phyloP scores from a whole-genome alignment of 2,113 vertebrate species.

The Vulpes vulpes region DNA sequence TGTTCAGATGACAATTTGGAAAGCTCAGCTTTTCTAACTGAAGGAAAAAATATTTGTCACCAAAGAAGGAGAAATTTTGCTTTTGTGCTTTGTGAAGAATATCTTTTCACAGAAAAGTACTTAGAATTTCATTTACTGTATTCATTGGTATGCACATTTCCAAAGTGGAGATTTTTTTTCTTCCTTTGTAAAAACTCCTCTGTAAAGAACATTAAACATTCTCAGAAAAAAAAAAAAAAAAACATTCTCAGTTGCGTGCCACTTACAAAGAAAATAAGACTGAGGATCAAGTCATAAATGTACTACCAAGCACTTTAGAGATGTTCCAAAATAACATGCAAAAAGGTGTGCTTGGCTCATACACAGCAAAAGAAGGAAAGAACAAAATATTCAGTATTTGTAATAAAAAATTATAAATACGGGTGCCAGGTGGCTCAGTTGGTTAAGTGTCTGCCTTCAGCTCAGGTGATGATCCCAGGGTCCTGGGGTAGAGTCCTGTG shows the following conservation, averaged over 20 bases:
- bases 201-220: background rate
- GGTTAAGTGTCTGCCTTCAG: too few relatives aligned
- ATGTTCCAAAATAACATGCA: background rate
- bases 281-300: background rate
- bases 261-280: background rate
- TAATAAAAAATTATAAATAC: background rate
- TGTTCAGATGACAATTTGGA: background rate
- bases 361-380: background rate
- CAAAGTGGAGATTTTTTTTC: background rate
- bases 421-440: too few relatives aligned
- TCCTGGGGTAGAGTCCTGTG: too few relatives aligned
- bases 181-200: background rate
- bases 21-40: background rate
- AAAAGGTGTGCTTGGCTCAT: background rate
- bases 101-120: background rate
- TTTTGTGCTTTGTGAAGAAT: background rate
- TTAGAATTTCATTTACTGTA: background rate
- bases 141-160: background rate
- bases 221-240: background rate
- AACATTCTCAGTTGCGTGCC: background rate
- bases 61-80: background rate
- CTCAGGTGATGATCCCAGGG: too few relatives aligned
- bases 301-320: constrained; percentile 32
- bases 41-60: background rate
- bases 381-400: background rate